These are phyloP conservation scores for Pandemis heparana DNA, from an alignment of 2,888 invertebrate genomes.

Conservation along the genomic window DNA sequence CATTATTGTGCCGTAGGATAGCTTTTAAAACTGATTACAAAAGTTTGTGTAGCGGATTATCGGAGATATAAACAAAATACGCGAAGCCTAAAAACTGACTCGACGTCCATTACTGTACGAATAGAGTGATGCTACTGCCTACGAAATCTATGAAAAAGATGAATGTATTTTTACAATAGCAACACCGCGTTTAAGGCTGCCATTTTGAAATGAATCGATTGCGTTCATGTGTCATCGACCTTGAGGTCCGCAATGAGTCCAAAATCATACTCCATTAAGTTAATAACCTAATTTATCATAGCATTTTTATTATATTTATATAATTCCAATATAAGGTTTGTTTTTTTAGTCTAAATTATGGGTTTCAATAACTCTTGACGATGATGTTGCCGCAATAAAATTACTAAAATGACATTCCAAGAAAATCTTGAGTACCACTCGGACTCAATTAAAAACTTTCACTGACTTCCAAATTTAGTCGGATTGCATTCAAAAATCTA, in stretches of 20 bases:
- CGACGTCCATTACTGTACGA: slow-evolving; percentile 82
- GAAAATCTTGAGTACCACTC: not conserved
- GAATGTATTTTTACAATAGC: slow-evolving; percentile 73
- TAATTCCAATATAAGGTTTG: not conserved
- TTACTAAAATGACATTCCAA: not conserved
- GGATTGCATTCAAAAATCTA: slow-evolving; percentile 19
- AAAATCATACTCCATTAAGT: not conserved
- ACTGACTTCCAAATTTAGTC: slow-evolving; percentile 18
- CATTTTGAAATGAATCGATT: slow-evolving; percentile 44
- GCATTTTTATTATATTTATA: not conserved
- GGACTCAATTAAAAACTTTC: slow-evolving; percentile 19
- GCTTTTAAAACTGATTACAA: slow-evolving; percentile 80
- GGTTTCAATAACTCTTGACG: not conserved
- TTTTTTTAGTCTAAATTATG: not conserved
- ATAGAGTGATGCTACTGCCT: slow-evolving; percentile 81
- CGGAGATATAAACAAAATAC: slow-evolving; percentile 84
- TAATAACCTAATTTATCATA: slow-evolving; percentile 2
- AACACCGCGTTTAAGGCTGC: slow-evolving; percentile 64
- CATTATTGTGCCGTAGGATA: slow-evolving; percentile 68
- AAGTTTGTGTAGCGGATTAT: slow-evolving; percentile 81
- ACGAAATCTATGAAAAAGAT: slow-evolving; percentile 74
- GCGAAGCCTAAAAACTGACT: slow-evolving; percentile 70
- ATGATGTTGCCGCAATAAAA: not conserved
- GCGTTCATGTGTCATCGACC: slow-evolving; percentile 45
- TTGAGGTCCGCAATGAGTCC: slow-evolving; percentile 18